Base-by-base conservation (phyloP, 2,113 vertebrate genomes). In the Varanus komodoensis region DNA sequence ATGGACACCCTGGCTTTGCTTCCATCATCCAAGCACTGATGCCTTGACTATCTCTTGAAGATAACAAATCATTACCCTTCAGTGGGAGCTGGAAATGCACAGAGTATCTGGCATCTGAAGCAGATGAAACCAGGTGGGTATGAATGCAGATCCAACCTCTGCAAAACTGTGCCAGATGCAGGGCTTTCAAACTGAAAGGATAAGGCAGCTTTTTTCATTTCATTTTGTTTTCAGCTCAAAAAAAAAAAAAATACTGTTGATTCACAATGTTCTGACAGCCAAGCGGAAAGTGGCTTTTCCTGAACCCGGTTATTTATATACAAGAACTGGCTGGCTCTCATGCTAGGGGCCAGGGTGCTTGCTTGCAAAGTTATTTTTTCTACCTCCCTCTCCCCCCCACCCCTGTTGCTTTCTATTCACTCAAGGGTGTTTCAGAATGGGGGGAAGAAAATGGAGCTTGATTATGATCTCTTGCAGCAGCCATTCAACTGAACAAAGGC, bases 271-370 rank as follows among this genome's bases (percentile, higher is more conserved):
- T 14, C 84, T 92, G 95, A 95, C 93, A 95, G 52, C 71, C 89
- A 90, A 95, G 82, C 92, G 93, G 95, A 96, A 96, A 94, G 81
- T 84, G 94, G 93, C 92, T 96, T 96, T 96, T 96, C 96, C 96
- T 96, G 95, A 91, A 89, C 54, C 81, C 8, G 61, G 90, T 92
- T 96, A 96, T 96, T 96, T 96, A 95, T 96, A 96, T 93, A 88
- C 90, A 89, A 78, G 89, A 81, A 67, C 89, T 81, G 92, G 64
- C 82, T 84, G 84, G 74, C 84, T 93, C 0, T 93, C 69, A 80
- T 87, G 92, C 86, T 86, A 32, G 73, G 89, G 92, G 90, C 84
- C 69, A 91, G 91, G 61, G 87, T 57, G 87, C 77, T 78, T 68
- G 57, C 89, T 81, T 71, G 64, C 89, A 93, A 77, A 71, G 92